These are phyloP conservation scores for Agrilus planipennis DNA, from an alignment of 1,140 invertebrate species.

Conservation along the genomic window DNA sequence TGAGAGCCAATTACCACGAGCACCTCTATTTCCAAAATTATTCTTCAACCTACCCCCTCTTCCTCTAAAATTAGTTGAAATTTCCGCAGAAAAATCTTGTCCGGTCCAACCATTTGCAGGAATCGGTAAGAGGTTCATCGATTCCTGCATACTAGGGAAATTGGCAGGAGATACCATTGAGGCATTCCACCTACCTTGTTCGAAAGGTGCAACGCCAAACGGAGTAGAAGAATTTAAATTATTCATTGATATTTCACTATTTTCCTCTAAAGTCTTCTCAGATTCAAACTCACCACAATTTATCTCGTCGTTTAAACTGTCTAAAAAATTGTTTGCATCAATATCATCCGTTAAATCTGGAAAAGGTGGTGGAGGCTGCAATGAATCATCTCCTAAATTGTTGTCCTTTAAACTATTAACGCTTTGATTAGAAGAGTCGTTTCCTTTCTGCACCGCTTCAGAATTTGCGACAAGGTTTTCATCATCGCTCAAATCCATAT, in stretches of 20 bases:
- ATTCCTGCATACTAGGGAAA: too few relatives aligned
- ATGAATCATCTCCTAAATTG: conserved; percentile 8
- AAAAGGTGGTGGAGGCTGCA: conserved; percentile 29
- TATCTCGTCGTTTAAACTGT: conserved; percentile 18
- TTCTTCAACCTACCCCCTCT: too few relatives aligned
- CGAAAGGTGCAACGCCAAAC: conserved; percentile 1
- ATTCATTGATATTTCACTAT: too few relatives aligned
- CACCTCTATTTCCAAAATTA: too few relatives aligned
- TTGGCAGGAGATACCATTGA: too few relatives aligned
- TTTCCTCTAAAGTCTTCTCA: conserved; percentile 6
- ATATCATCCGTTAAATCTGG: conserved; percentile 25
- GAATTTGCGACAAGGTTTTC: conserved; percentile 33
- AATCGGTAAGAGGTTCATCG: too few relatives aligned
- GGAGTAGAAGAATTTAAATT: too few relatives aligned
- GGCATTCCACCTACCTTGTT: too few relatives aligned
- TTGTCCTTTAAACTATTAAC: background rate
- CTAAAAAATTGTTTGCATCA: conserved; percentile 20
- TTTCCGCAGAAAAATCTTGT: too few relatives aligned
- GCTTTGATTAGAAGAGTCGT: background rate
- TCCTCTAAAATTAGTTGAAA: too few relatives aligned
- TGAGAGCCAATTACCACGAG: too few relatives aligned
- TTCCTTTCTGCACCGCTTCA: conserved; percentile 5
- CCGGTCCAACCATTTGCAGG: too few relatives aligned
- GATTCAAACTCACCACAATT: conserved; percentile 13
- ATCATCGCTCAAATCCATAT: conserved; percentile 65